These are phyloP conservation scores for Eupithecia vulgata DNA, from an alignment of 2,888 invertebrate species.

Conservation along the genomic window DNA sequence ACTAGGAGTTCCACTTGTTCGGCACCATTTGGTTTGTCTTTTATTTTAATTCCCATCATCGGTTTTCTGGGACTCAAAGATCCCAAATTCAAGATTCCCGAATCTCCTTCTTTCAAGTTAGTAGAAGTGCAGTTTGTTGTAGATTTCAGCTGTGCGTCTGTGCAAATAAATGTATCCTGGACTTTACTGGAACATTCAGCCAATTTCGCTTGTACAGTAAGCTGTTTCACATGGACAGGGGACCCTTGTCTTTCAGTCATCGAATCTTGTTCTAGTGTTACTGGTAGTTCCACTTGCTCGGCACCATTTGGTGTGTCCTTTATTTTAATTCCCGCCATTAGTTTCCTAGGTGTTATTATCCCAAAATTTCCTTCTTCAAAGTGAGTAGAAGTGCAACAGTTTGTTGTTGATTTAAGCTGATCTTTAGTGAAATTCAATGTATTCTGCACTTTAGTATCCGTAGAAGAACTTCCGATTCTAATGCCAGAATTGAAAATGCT, in stretches of 20 bases:
- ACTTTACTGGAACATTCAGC: constrained; percentile 24
- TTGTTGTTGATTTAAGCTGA: constrained; percentile 40
- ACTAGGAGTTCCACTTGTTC: constrained; percentile 28
- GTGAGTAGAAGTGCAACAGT: constrained; percentile 57
- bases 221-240: not conserved
- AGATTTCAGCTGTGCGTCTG: constrained; percentile 34
- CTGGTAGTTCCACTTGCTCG: constrained; percentile 28
- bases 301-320: constrained; percentile 21
- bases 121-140: constrained; percentile 56
- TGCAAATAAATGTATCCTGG: constrained; percentile 54
- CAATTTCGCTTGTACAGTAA: not conserved
- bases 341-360: constrained; percentile 49
- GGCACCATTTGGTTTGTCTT: constrained; percentile 19
- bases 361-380: constrained; percentile 41
- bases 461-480: constrained; percentile 57
- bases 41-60: constrained; percentile 57
- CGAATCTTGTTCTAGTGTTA: constrained; percentile 9
- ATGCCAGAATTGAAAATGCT: constrained; percentile 56
- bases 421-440: constrained; percentile 53
- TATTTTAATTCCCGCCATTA: constrained; percentile 58
- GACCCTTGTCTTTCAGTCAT: not conserved
- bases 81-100: constrained; percentile 44
- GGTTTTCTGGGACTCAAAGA: constrained; percentile 46
- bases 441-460: constrained; percentile 44
- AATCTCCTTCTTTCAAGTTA: constrained; percentile 39